Evolutionary conservation across 2,113 vertebrate genomes (phyloP), one percentile per base, ranked within the genome.

Genomic region (Condylura cristata): DNA sequence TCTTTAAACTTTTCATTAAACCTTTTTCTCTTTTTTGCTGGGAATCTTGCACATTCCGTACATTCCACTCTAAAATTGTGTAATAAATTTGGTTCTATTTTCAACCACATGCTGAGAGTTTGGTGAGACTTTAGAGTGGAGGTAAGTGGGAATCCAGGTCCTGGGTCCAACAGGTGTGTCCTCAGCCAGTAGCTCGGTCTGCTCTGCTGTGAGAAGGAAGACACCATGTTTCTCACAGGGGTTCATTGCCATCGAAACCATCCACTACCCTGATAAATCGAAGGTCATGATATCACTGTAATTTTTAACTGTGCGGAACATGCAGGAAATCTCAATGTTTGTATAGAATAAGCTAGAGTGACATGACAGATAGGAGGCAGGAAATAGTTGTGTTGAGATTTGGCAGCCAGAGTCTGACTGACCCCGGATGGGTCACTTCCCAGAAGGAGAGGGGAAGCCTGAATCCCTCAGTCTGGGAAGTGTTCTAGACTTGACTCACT

Each of bases 111-210:
- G 34, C 11, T 8, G 8, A 58, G 41, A 32, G 5, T 32, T 51
- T 66, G 41, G 34, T 13, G 51, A 28, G 1, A 2, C 26, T 26
- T 70, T 60, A 32, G 10, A 8, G 3, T 26, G 65, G 12, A 24
- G 14, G 3, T 48, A 56, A 0, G 2, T 1, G 51, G 10, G 30
- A 26, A 13, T 24, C 26, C 7, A 4, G 13, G 18, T 20, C 13
- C 34, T 5, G 7, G 53, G 13, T 32, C 48, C 34, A 80, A 28
- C 32, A 80, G 71, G 46, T 0, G 0, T 8, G 28, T 18, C 20
- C 65, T 72, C 22, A 20, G 34, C 10, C 46, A 51, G 6, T 1
- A 28, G 70, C 61, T 70, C 61, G 26, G 2, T 22, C 6, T 37
- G 2, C 32, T 84, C 18, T 60, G 30, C 48, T 18, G 6, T 61